phyloP scores from a whole-genome alignment of 35 echinoderm and acorn worm genomes.

The Ptychodera flava region DNA sequence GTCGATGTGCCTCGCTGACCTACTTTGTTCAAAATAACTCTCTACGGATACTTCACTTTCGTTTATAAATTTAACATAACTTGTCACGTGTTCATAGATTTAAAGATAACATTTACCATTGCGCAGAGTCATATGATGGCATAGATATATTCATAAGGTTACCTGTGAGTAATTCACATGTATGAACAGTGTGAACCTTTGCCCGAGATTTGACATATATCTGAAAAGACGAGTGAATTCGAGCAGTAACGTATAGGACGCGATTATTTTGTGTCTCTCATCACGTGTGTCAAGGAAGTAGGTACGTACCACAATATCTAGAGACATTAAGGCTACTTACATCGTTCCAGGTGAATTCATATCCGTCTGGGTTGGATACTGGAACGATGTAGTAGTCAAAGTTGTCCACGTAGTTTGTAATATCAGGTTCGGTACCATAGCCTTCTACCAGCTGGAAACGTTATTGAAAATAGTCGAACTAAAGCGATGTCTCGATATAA shows the following conservation, averaged over 20 bases:
- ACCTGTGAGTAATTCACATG: no score
- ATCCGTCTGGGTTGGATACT: slow-evolving; percentile 63
- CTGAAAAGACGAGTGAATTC: no score
- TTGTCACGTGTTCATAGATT: background rate
- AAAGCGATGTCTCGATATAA: background rate
- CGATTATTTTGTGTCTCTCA: no score
- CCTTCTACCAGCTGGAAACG: slow-evolving; percentile 37
- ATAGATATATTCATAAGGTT: background rate
- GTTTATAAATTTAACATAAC: background rate
- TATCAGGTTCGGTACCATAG: slow-evolving; percentile 28
- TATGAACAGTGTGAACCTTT: no score
- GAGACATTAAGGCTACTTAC: slow-evolving; percentile 10
- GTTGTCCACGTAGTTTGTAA: slow-evolving; percentile 30
- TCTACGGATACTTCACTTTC: no score
- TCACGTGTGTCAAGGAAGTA: no score
- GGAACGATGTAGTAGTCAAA: slow-evolving; percentile 78
- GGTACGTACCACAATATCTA: background rate
- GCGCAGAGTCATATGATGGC: background rate
- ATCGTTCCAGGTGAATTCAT: slow-evolving; percentile 45
- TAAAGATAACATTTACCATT: background rate
- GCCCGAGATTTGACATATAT: no score
- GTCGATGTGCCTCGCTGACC: no score
- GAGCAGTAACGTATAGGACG: no score
- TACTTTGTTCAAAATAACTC: no score
- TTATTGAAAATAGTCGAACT: background rate